A percentile compares a stretch with the other conserved stretches of the same genome.
These are phyloP conservation scores for Sphenodon punctatus DNA, from an alignment of 2,797 vertebrate species.

Conservation along the genomic window DNA sequence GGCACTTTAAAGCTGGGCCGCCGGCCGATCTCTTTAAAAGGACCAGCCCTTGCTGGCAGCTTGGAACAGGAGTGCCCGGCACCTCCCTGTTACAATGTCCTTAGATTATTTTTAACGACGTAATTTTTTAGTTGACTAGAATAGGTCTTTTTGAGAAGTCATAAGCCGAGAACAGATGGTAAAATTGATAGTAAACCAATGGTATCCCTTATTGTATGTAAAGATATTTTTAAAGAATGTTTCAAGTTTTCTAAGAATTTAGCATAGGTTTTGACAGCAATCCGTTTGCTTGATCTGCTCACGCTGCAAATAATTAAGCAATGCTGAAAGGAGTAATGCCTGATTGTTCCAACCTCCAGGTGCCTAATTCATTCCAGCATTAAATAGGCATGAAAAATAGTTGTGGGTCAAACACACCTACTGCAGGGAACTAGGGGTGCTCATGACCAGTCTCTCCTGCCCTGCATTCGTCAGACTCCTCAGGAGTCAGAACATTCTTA, in stretches of 20 bases:
- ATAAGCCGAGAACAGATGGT: no score
- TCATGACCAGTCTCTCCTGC: background rate
- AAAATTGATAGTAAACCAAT: no score
- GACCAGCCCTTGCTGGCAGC: no score
- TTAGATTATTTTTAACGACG: background rate
- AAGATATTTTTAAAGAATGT: constrained; percentile 53
- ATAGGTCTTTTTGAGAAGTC: background rate
- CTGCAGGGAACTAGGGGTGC: background rate
- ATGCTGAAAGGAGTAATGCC: background rate
- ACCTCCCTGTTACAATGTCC: no score
- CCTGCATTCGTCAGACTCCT: background rate
- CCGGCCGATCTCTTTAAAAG: no score
- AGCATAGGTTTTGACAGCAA: constrained; percentile 58
- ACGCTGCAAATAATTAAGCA: background rate
- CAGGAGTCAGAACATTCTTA: no score
- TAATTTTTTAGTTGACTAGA: background rate
- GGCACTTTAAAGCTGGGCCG: no score
- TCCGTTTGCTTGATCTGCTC: constrained; percentile 44
- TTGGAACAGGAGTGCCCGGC: no score
- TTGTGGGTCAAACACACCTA: constrained; percentile 2
- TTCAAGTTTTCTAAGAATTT: constrained; percentile 66
- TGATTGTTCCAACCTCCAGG: background rate
- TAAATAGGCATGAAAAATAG: background rate
- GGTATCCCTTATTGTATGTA: constrained; percentile 47
- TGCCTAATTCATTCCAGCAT: background rate